Percentiles rank a stretch among this genome's conserved stretches.
phyloP scores from a whole-genome alignment of 1,140 invertebrate species.

The Glossosoma conforme region DNA sequence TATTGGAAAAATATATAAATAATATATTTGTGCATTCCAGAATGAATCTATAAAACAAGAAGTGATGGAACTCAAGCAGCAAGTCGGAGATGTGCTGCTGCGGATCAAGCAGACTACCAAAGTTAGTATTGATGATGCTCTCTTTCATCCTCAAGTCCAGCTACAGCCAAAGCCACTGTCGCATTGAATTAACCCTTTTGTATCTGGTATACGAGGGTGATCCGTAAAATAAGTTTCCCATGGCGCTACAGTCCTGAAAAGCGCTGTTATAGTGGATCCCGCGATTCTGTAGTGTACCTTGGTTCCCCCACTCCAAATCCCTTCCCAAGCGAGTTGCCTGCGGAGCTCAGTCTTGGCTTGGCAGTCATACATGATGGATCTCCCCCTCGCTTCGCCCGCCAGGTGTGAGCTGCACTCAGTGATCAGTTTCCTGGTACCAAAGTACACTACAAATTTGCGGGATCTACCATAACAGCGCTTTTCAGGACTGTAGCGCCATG shows the following conservation, averaged over 20 bases:
- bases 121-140: constrained; percentile 34
- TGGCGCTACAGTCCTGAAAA: constrained; percentile 28
- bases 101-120: constrained; percentile 42
- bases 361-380: too few relatives aligned
- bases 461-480: too few relatives aligned
- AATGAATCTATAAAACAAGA: constrained; percentile 37
- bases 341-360: too few relatives aligned
- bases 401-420: too few relatives aligned
- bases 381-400: too few relatives aligned
- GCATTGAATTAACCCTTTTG: constrained; percentile 33
- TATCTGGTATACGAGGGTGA: constrained; percentile 37
- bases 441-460: too few relatives aligned
- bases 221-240: constrained; percentile 35
- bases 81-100: constrained; percentile 40
- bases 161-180: not conserved
- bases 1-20: too few relatives aligned
- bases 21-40: constrained; percentile 34
- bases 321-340: too few relatives aligned
- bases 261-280: constrained; percentile 31
- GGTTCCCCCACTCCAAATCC: too few relatives aligned
- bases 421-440: too few relatives aligned
- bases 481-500: too few relatives aligned
- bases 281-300: too few relatives aligned
- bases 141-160: not conserved
- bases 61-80: constrained; percentile 34